These are phyloP conservation scores for Willisornis vidua DNA, from an alignment of 2,113 vertebrate species.

Conservation along the genomic window DNA sequence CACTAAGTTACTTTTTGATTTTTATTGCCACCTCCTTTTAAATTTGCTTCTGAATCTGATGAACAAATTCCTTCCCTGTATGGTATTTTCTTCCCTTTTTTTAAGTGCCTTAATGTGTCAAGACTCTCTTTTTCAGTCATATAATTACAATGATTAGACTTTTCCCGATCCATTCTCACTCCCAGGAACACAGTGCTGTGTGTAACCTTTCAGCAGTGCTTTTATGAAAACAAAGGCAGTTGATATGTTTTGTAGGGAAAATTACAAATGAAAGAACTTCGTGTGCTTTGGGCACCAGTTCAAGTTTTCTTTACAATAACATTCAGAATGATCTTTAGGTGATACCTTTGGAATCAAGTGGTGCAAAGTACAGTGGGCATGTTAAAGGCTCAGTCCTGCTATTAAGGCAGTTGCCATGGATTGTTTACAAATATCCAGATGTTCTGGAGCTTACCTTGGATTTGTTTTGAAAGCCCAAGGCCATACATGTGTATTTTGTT, in stretches of 20 bases:
- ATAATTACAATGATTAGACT: conserved; percentile 48
- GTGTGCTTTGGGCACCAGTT: not conserved
- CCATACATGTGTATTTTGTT: not conserved
- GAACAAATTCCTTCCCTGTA: conserved; percentile 57
- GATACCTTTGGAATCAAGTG: not conserved
- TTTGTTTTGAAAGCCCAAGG: not conserved
- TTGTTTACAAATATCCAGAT: not conserved
- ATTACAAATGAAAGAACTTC: not conserved
- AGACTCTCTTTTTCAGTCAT: conserved; percentile 26
- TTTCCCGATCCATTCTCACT: not conserved
- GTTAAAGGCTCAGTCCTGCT: not conserved
- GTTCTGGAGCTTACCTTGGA: not conserved
- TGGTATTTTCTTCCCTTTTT: conserved; percentile 36
- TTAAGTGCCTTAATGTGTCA: conserved; percentile 17
- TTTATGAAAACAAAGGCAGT: conserved; percentile 30
- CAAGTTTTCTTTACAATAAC: not conserved
- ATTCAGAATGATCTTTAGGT: not conserved
- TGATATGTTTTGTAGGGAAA: conserved; percentile 52
- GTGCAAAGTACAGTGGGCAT: not conserved
- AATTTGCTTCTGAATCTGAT: conserved; percentile 40
- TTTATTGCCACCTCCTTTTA: conserved; percentile 46
- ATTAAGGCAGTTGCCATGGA: not conserved
- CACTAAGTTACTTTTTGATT: conserved; percentile 42
- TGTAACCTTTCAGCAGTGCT: not conserved
- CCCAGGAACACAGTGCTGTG: not conserved